Base-by-base conservation (phyloP, 2,113 vertebrate species). In the Crotalus horridus region DNA sequence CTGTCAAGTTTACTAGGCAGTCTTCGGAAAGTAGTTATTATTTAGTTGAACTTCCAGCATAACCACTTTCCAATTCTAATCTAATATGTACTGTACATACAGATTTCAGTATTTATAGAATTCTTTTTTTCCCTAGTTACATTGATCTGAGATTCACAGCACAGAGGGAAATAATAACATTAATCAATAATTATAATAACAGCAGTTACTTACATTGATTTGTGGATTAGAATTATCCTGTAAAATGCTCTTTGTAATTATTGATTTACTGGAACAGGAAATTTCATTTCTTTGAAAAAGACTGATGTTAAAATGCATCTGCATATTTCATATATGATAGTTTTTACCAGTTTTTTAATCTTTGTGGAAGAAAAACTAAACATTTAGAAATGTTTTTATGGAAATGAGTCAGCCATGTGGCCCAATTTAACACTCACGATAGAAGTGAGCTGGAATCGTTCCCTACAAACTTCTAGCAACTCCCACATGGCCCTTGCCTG, bases 171-270 rank as follows among this genome's bases (percentile, higher is more conserved):
- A 91, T 26, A 56, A 85, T 39, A 81, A 81, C 69, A 81, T 33
- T 74, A 74, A 81, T 81, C 33, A 81, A 81, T 81, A 81, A 81
- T 81, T 81, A 81, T 39, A 81, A 81, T 39, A 81, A 59, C 58
- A 59, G 33, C 33, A 20, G 33, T 17, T 33, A 39, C 33, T 81
- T 81, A 39, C n/a, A 81, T 39, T 90, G 81, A 43, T 81, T 26
- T 33, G 88, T 64, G 33, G n/a, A 90, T 87, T 87, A 93, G 85
- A 48, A 54, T 59, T 90, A 93, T 53, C 55, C n/a, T 61, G 46
- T 86, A 46, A 93, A 15, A 5, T 61, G 26, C 7, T 61, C 54
- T 59, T 46, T 53, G 6, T 39, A 89, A 81, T 0, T 51, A 87
- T 3, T 51, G 46, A 1, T 85, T 81, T 61, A 46, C 26, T 29